A percentile compares a stretch with the other conserved stretches of the same genome.
These are phyloP conservation scores for Rhinolophus ferrumequinum DNA, from an alignment of 2,113 vertebrate species.

Conservation along the genomic window DNA sequence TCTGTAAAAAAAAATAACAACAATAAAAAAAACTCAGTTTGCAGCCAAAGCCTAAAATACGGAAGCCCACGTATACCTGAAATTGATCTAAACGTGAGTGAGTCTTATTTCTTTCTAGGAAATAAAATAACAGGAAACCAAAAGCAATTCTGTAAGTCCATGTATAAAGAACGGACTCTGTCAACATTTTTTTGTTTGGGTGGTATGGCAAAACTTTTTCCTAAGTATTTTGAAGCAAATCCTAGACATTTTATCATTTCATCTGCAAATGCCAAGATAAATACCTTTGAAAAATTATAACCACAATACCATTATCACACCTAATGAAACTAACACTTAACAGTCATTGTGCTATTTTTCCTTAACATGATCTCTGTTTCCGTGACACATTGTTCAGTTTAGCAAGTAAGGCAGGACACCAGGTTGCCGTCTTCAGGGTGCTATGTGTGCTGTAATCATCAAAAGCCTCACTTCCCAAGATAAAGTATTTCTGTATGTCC, in stretches of 20 bases:
- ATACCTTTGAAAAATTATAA: not conserved
- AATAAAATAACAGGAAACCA: not conserved
- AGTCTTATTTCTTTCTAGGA: conserved; percentile 14
- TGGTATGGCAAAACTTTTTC: not conserved
- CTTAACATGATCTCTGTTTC: not conserved
- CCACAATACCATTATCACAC: not conserved
- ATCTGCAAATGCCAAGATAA: not conserved
- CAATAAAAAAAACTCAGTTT: not conserved
- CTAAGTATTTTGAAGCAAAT: not conserved
- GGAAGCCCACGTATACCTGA: not conserved
- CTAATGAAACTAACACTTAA: not conserved
- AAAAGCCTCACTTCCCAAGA: not conserved
- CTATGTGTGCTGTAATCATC: not conserved
- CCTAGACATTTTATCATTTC: not conserved
- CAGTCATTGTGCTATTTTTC: not conserved
- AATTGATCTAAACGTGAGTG: not conserved
- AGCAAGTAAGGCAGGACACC: not conserved
- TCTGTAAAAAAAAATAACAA: not conserved
- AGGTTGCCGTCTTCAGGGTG: not conserved
- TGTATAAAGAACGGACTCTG: not conserved
- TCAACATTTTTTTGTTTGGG: not conserved
- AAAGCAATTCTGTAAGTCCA: not conserved
- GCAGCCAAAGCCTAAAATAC: not conserved
- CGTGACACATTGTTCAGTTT: not conserved
- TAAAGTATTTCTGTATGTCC: not conserved